phyloP scores from a whole-genome alignment of 2,113 vertebrate genomes.

The Trichechus manatus region DNA sequence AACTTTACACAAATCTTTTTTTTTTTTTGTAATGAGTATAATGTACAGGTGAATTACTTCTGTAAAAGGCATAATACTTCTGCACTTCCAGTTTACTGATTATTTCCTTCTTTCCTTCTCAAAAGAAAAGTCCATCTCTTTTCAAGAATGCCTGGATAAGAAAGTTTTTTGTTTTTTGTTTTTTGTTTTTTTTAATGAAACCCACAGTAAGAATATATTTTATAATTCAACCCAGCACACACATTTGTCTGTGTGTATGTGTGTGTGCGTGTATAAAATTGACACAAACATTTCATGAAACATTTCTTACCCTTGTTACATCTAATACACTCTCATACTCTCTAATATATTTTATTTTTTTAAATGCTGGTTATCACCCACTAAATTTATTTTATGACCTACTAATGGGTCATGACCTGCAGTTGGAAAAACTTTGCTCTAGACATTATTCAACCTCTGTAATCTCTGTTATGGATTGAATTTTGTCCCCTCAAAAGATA shows the following conservation, averaged over 20 bases:
- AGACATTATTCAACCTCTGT: too few species aligned
- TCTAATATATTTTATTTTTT: slow-evolving; percentile 13
- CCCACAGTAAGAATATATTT: slow-evolving; percentile 18
- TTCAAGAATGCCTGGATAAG: background rate
- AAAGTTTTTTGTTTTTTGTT: background rate
- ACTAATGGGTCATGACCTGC: background rate
- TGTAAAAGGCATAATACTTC: background rate
- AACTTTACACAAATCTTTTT: background rate
- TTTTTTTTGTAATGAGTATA: slow-evolving; percentile 26
- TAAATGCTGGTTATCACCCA: background rate
- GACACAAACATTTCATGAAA: background rate
- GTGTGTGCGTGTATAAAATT: background rate
- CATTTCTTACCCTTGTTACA: background rate
- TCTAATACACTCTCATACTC: background rate
- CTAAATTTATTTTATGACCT: background rate
- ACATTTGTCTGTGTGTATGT: background rate
- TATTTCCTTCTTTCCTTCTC: background rate
- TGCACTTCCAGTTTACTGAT: background rate
- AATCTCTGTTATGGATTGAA: too few species aligned
- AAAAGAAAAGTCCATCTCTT: background rate
- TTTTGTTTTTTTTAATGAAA: background rate
- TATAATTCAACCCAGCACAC: background rate
- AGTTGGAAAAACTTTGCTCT: too few species aligned
- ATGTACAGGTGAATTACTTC: background rate
- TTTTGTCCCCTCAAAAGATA: too few species aligned